Evolutionary conservation across 2,888 invertebrate species (phyloP), one percentile per base, ranked within the genome.

Genomic region (Eilema caniola): DNA sequence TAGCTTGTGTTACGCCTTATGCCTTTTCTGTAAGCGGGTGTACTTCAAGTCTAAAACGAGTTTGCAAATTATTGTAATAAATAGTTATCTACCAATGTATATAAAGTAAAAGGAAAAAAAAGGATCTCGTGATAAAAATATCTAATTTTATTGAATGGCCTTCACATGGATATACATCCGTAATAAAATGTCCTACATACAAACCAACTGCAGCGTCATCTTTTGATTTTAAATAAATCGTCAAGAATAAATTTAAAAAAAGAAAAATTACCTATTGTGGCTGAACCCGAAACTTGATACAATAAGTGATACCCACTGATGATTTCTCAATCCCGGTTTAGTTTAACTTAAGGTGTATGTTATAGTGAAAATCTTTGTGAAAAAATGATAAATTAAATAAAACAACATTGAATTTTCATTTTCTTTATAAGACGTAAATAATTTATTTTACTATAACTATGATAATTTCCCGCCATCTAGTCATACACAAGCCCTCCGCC

Each of bases 361-460:
- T 37, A 37, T 37, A 37, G 33, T 12, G 12, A 37, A 37, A 37
- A 41, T 47, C 20, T 47, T 53, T 10, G 53, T n/a, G 53, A 64
- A 65, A 62, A 62, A 59, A 69, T 69, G 72, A 74, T 72, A 11
- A 85, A 82, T 75, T 77, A 84, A 79, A 7, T 23, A 33, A 66
- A 66, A 86, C 80, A 79, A 72, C 28, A 28, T 5, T 28, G 70
- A 81, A 76, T 80, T 84, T 80, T n/a, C n/a, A n/a, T n/a, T n/a
- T 80, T 76, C 76, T 78, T 78, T 84, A 78, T 79, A 76, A 78
- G 82, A 78, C 73, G 78, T 84, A 83, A 83, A 86, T 86, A 86
- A 83, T 84, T 86, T 83, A 83, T 79, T 74, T 79, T n/a, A 53
- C 53, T 84, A 83, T 68, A 80, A 73, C 73, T 84, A 81, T 81